Evolutionary conservation across 2,113 vertebrate genomes (phyloP).

Genomic region (Trinectes maculatus): DNA sequence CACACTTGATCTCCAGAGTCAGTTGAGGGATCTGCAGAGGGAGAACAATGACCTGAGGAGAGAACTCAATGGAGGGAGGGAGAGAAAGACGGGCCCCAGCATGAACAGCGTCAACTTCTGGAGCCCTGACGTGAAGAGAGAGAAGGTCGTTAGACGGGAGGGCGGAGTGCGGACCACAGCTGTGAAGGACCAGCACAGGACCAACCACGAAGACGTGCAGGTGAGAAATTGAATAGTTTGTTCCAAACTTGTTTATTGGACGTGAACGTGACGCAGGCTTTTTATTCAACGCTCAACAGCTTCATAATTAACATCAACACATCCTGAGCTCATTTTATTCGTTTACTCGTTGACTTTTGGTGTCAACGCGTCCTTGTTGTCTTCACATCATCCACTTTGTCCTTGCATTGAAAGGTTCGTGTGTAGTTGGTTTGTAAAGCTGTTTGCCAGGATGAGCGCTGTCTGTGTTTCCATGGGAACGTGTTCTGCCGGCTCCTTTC

Average conservation of each 20-base stretch:
- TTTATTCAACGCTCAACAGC: neutral
- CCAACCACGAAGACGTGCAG: constrained; percentile 92
- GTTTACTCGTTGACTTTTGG: neutral
- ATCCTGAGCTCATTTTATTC: too few species aligned
- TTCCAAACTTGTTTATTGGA: neutral
- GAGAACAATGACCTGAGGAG: constrained; percentile 93
- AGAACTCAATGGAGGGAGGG: constrained; percentile 89
- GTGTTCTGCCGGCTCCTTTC: constrained; percentile 35
- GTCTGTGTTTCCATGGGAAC: constrained; percentile 74
- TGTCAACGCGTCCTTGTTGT: neutral
- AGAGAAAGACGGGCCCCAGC: constrained; percentile 87
- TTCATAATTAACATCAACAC: constrained; percentile 1
- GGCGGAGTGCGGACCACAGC: constrained; percentile 88
- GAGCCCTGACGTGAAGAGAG: constrained; percentile 92
- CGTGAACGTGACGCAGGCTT: neutral
- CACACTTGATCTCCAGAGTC: constrained; percentile 89
- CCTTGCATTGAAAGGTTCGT: constrained; percentile 41
- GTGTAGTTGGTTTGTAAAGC: constrained; percentile 40
- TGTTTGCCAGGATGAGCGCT: constrained; percentile 28
- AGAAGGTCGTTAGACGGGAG: constrained; percentile 89
- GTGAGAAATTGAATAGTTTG: constrained; percentile 74
- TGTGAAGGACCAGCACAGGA: constrained; percentile 91
- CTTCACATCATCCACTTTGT: constrained; percentile 34
- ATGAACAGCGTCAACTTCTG: constrained; percentile 94
- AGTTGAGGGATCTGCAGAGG: constrained; percentile 91